These are phyloP conservation scores for Ciona savignyi DNA, from an alignment of 23 tunicate genomes.

Conservation along the genomic window DNA sequence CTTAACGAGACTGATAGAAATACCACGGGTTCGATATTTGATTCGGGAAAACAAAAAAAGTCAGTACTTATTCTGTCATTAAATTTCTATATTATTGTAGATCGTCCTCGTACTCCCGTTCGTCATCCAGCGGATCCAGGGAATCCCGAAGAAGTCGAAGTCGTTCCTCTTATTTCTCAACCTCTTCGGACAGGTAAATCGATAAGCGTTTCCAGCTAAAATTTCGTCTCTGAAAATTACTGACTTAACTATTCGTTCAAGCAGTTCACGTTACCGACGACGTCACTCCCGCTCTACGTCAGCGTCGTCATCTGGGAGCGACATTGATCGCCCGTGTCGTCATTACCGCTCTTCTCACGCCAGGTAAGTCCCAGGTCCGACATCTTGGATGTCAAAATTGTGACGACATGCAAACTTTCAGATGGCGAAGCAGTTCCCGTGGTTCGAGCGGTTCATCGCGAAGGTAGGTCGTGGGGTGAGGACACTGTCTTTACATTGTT, in stretches of 20 bases:
- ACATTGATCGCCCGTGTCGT: slow-evolving; percentile 57
- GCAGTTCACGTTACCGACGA: slow-evolving; percentile 27
- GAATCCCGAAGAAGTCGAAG: background rate
- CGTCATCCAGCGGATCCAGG: background rate
- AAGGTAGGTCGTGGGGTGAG: too few species aligned
- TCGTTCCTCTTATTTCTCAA: background rate
- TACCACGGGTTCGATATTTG: too few species aligned
- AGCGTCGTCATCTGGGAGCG: slow-evolving; percentile 35
- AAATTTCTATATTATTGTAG: background rate
- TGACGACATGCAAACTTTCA: too few species aligned
- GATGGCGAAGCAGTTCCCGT: too few species aligned
- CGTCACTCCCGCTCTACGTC: slow-evolving; percentile 11
- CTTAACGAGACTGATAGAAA: too few species aligned
- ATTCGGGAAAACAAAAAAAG: too few species aligned
- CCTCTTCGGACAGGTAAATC: background rate
- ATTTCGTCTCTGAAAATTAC: background rate
- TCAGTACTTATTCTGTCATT: background rate
- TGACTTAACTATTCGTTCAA: background rate
- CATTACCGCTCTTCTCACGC: slow-evolving; percentile 26
- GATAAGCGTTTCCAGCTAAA: too few species aligned
- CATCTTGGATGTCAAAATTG: too few species aligned
- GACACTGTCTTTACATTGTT: too few species aligned
- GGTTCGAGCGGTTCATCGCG: too few species aligned
- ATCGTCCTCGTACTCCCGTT: background rate
- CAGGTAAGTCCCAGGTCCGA: slow-evolving; percentile 3